Evolutionary conservation across 2,888 invertebrate genomes (phyloP), one percentile per base, ranked within the genome.

Genomic region (Trichopoda pennipes): DNA sequence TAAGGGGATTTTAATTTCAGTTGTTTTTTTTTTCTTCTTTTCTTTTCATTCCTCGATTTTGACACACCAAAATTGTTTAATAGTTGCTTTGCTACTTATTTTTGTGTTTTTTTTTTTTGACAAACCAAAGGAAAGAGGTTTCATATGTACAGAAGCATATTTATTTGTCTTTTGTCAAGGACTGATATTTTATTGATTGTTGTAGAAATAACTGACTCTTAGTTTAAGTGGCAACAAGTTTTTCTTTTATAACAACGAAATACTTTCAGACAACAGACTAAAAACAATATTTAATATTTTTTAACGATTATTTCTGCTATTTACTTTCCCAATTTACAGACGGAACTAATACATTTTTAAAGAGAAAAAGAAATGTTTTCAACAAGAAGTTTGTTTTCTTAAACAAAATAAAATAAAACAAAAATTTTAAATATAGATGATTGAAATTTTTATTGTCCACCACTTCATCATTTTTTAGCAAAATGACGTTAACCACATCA

Each of bases 221-320:
- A 3, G 60, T 35, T 68, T n/a, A 68, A 68, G 16, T 49, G 73
- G 73, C 79, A 80, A 80, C 79, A 80, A 80, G 68, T 73, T 61
- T 49, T 60, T 17, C 12, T n/a, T 42, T 68, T 38, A 1, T 6
- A 77, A 47, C 1, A 28, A 56, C 38, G n/a, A 10, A 28, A 49
- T 16, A 17, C 32, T 70, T 23, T 44, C 0, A 21, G 44, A 55
- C 38, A 12, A 2, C 19, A 17, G 17, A 7, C 7, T n/a, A 4
- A 9, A 47, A 17, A 14, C 3, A 23, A 60, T 28, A 28, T 3
- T 28, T 3, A 28, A 28, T 28, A 28, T 28, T 28, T 28, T 28
- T 28, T 28, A 7, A n/a, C n/a, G n/a, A n/a, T n/a, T n/a, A n/a
- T n/a, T 28, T 28, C 1, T 4, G 28, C 28, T 28, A 28, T n/a